Base-by-base conservation (phyloP, 2,113 vertebrate species). In the Numida meleagris region DNA sequence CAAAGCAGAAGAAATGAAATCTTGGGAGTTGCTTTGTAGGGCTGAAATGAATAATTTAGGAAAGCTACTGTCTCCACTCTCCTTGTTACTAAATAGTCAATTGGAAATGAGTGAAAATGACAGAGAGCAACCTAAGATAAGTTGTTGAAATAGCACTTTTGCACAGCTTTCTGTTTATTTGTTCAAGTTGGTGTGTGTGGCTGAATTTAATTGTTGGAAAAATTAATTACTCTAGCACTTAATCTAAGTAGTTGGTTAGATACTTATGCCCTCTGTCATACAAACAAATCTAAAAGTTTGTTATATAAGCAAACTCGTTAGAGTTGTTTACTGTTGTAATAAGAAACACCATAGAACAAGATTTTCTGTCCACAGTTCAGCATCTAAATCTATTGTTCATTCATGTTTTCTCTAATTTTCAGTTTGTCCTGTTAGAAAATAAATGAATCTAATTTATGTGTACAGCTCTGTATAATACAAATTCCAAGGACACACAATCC, bases 11-110 rank as follows among this genome's bases (percentile, higher is more conserved):
- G 63, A 59, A 80, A 66, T 73, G 87, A 80, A 94, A 71, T 89
- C 55, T 82, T 91, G 70, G 81, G 81, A 94, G 78, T 94, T 62
- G 62, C 45, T 91, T 95, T 89, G 40, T 61, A 82, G 40, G 14
- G 17, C 20, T 92, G 71, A 84, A 93, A 95, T 95, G 13, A 96
- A 96, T 95, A 95, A 95, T 94, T 96, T 94, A 96, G 45, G 59
- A 61, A 87, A 94, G 53, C 9, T 90, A 88, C 75, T 77, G 67
- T 85, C 82, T 92, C 36, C 50, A 82, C 45, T 58, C 78, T 95
- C 57, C 43, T 89, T 62, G 55, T 67, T 94, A 80, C 94, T 93
- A 95, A 88, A 77, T 45, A 88, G 46, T 40, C 18, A 74, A 16
- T 55, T 85, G 75, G 67, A 91, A 94, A 79, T 46, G 27, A 72